These are phyloP conservation scores for Cotesia congregata DNA, from an alignment of 2,888 invertebrate species.

Conservation along the genomic window DNA sequence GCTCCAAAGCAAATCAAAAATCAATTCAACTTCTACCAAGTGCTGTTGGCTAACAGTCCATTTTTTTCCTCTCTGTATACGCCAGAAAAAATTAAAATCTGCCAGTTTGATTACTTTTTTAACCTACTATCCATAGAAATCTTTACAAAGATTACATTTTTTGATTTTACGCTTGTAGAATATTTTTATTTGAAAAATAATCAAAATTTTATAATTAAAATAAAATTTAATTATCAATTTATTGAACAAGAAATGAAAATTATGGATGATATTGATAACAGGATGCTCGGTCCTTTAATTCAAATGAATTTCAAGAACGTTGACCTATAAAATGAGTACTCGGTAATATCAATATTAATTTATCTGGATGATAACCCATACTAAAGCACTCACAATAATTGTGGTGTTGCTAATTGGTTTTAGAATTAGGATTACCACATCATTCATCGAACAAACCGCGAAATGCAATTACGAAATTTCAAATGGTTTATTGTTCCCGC, in stretches of 20 bases:
- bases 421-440: background rate
- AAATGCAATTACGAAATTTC: background rate
- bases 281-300: too few species aligned
- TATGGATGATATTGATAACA: too few species aligned
- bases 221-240: too few species aligned
- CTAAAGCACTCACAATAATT: background rate
- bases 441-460: background rate
- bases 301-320: too few species aligned
- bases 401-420: background rate
- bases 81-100: background rate
- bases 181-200: too few species aligned
- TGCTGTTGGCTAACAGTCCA: slow-evolving; percentile 29
- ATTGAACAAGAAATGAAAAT: too few species aligned
- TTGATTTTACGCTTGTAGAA: too few species aligned
- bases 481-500: background rate
- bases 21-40: slow-evolving; percentile 54
- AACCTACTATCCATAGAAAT: background rate
- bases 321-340: too few species aligned
- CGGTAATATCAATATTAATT: background rate
- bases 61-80: background rate
- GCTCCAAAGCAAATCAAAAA: slow-evolving; percentile 59
- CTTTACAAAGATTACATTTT: too few species aligned
- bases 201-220: too few species aligned
- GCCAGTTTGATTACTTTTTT: background rate
- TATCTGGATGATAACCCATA: background rate